Conservation (phyloP, 2,113 vertebrate genomes). For the Pluvianellus socialis region DNA sequence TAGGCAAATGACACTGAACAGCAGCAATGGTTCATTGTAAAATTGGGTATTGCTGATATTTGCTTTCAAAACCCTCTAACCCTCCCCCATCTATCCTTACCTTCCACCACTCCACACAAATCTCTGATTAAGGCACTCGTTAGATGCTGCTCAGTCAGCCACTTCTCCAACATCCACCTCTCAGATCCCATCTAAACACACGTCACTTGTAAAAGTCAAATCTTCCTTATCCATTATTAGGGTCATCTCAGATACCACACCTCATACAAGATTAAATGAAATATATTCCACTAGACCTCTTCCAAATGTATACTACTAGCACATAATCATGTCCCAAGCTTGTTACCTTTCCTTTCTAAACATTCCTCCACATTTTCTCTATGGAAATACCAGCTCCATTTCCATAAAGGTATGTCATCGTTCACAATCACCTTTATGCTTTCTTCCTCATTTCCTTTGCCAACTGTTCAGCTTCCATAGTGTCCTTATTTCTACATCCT, state of each 20-base stretch:
- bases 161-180: not conserved
- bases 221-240: not conserved
- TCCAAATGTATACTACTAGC: not conserved
- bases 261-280: not conserved
- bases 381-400: not conserved
- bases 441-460: not conserved
- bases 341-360: not conserved
- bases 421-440: not conserved
- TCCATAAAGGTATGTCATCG: not conserved
- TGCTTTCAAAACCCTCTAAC: not conserved
- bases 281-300: not conserved
- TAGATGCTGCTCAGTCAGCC: not conserved
- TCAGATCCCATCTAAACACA: not conserved
- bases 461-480: not conserved
- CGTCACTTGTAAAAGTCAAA: not conserved
- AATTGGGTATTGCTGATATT: not conserved
- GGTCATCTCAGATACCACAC: not conserved
- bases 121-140: not conserved
- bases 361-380: not conserved
- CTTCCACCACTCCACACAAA: not conserved
- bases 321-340: accelerated
- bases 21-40: not conserved
- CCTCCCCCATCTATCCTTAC: not conserved
- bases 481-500: not conserved
- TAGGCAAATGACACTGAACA: not conserved